Conservation (phyloP, 2,113 vertebrate genomes). For the Leucopsar rothschildi region DNA sequence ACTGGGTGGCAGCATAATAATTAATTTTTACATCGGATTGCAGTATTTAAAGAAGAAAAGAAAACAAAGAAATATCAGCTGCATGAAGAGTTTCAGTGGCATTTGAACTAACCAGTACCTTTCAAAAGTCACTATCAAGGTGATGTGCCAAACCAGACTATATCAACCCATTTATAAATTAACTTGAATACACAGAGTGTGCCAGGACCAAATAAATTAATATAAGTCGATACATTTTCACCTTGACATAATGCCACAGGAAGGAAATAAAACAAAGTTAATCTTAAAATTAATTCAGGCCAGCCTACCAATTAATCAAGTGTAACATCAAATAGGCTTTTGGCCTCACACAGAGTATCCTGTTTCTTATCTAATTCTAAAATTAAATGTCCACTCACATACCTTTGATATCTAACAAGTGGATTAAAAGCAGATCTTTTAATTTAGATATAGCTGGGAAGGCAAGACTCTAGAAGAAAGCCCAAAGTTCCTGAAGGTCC, state of each 20-base stretch:
- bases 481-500: neutral
- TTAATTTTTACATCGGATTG: neutral
- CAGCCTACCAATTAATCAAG: conserved; percentile 44
- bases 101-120: neutral
- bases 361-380: conserved; percentile 16
- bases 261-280: conserved; percentile 43
- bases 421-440: neutral
- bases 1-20: neutral
- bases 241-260: conserved; percentile 23
- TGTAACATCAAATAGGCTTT: neutral
- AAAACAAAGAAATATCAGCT: neutral
- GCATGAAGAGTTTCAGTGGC: neutral
- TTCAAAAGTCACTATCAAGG: conserved; percentile 11
- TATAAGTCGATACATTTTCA: conserved; percentile 34
- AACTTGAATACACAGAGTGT: neutral
- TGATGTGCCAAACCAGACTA: neutral
- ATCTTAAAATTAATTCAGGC: conserved; percentile 39
- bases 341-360: neutral
- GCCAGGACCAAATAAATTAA: conserved; percentile 23
- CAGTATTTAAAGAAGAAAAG: neutral
- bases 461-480: neutral
- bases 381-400: conserved; percentile 2
- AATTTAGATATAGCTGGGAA: neutral
- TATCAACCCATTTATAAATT: conserved; percentile 48
- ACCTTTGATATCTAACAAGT: neutral